These are phyloP conservation scores for Drosophila greeni DNA, from an alignment of 2,888 invertebrate genomes.

Conservation along the genomic window DNA sequence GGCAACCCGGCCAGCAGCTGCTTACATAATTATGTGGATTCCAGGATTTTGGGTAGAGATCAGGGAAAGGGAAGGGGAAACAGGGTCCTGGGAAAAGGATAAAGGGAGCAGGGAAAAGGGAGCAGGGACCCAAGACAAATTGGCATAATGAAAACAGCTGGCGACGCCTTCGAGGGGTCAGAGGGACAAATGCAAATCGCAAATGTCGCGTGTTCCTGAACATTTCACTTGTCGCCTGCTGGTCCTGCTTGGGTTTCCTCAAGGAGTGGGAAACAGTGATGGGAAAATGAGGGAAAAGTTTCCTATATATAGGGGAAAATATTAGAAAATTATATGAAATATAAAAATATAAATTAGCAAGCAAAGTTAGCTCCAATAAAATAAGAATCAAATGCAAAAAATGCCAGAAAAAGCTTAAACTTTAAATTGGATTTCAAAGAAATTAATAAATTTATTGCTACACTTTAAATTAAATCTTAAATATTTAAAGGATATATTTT, in stretches of 20 bases:
- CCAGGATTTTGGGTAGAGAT: conserved; percentile 3
- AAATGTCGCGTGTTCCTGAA: conserved; percentile 50
- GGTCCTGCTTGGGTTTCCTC: conserved; percentile 1
- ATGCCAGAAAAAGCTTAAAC: too few species aligned
- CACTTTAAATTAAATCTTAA: too few species aligned
- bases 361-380: too few species aligned
- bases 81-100: too few species aligned
- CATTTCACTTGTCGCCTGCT: conserved; percentile 43
- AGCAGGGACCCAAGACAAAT: conserved; percentile 35
- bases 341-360: neutral
- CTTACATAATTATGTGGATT: conserved; percentile 59
- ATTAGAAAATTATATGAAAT: neutral
- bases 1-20: conserved; percentile 49
- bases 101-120: conserved; percentile 1
- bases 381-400: too few species aligned
- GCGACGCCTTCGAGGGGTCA: conserved; percentile 64
- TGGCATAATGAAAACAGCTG: conserved; percentile 54
- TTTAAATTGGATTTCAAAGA: too few species aligned
- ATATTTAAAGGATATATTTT: too few species aligned
- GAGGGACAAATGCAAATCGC: conserved; percentile 61
- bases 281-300: neutral
- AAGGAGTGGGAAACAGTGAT: neutral
- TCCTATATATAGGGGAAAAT: neutral
- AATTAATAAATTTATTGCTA: too few species aligned
- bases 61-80: conserved; percentile 16